Evolutionary conservation across 2,797 vertebrate genomes (phyloP).

Genomic region (Alca torda): DNA sequence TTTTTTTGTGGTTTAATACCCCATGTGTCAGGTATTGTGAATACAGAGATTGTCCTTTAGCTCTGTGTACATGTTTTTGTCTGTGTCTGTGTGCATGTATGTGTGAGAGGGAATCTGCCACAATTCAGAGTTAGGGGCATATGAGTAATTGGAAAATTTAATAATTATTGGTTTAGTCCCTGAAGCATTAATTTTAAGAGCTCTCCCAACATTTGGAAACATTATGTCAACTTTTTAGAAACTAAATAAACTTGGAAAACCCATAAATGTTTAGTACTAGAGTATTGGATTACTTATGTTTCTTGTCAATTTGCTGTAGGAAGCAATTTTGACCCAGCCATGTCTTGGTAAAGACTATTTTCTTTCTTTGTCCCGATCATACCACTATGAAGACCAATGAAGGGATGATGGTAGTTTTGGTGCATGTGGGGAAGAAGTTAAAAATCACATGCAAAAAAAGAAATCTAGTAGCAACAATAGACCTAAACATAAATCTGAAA

Average conservation of each 20-base stretch:
- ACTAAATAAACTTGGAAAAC: background rate
- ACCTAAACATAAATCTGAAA: background rate
- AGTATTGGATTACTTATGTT: background rate
- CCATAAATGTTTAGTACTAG: background rate
- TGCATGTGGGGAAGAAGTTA: background rate
- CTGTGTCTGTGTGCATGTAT: accelerated
- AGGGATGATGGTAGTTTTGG: background rate
- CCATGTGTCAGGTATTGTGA: background rate
- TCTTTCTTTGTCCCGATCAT: background rate
- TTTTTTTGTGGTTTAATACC: background rate
- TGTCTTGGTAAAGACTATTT: background rate
- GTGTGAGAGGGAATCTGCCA: background rate
- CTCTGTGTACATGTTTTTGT: background rate
- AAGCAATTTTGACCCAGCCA: background rate
- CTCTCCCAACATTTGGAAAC: background rate
- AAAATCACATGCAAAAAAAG: background rate
- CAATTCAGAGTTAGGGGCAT: background rate
- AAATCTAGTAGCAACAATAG: background rate
- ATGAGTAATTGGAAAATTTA: background rate
- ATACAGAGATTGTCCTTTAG: background rate
- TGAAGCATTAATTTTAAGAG: background rate
- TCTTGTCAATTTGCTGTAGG: background rate
- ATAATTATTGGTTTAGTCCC: background rate
- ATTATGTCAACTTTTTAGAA: background rate
- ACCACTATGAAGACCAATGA: background rate